Evolutionary conservation across 2,888 invertebrate species (phyloP).

Genomic region (Drosophila rellima): DNA sequence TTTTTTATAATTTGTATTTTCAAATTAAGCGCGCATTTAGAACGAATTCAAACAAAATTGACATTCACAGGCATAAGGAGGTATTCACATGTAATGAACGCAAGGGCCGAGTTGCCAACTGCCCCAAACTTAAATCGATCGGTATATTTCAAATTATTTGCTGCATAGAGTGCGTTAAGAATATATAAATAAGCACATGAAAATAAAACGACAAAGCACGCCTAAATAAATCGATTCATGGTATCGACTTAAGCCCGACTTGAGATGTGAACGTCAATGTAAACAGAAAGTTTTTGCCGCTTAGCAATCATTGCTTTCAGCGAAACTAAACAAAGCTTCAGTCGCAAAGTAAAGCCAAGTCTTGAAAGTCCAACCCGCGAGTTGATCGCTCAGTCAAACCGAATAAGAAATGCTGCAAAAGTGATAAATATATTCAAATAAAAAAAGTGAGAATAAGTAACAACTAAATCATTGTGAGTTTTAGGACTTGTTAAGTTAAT

Average conservation of each 20-base stretch:
- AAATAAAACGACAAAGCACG: not conserved
- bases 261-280: slow-evolving; percentile 13
- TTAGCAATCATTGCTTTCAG: not conserved
- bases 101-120: not conserved
- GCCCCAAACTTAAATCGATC: not conserved
- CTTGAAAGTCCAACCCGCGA: slow-evolving; percentile 23
- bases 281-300: slow-evolving; percentile 46
- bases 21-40: not conserved
- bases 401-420: slow-evolving; percentile 2
- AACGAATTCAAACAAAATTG: not conserved
- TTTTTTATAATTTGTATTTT: not conserved
- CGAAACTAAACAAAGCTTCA: slow-evolving; percentile 22
- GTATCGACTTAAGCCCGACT: not conserved
- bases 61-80: slow-evolving; percentile 15
- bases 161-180: not conserved
- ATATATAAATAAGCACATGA: not conserved
- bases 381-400: not conserved
- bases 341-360: slow-evolving; percentile 36
- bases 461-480: slow-evolving; percentile 6
- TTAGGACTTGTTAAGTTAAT: slow-evolving; percentile 8
- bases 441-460: slow-evolving; percentile 9
- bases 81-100: slow-evolving; percentile 6
- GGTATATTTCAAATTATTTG: slow-evolving; percentile 30
- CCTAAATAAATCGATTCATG: not conserved
- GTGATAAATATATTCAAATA: slow-evolving; percentile 18